A percentile compares a stretch with the other conserved stretches of the same genome.
Conservation (phyloP, 2,113 vertebrate genomes). For the Saccopteryx bilineata region DNA sequence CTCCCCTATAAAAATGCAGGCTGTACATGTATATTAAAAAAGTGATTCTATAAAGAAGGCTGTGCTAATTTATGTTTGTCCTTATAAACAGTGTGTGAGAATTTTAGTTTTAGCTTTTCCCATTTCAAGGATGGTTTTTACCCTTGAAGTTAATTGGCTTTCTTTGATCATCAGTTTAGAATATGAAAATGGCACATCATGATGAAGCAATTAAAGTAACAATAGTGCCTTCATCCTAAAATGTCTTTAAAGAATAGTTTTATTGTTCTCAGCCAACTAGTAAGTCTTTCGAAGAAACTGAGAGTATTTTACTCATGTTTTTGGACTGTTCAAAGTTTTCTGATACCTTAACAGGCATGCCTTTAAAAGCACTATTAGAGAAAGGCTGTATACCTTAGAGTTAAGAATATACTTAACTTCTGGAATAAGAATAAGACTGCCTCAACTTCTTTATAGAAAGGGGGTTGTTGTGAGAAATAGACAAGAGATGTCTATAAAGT, state of each 20-base stretch:
- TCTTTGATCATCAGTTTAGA: constrained; percentile 37
- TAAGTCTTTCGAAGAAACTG: constrained; percentile 37
- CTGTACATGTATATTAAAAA: neutral
- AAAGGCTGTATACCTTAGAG: neutral
- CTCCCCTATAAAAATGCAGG: neutral
- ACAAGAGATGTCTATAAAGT: neutral
- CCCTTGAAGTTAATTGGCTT: constrained; percentile 36
- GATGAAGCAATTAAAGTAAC: constrained; percentile 55
- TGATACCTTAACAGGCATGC: neutral
- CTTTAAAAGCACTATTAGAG: constrained; percentile 27
- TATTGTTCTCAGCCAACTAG: constrained; percentile 20
- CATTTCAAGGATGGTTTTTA: neutral
- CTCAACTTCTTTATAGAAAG: neutral
- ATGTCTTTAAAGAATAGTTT: constrained; percentile 49
- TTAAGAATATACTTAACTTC: neutral
- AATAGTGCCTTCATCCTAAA: constrained; percentile 32
- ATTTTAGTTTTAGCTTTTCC: constrained; percentile 52
- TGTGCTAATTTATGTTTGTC: neutral
- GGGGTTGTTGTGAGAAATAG: neutral
- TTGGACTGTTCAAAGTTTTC: constrained; percentile 4
- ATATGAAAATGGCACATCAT: neutral
- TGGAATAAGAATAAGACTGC: neutral
- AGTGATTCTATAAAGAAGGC: neutral
- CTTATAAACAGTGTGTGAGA: constrained; percentile 27
- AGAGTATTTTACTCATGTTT: constrained; percentile 10